Base-by-base conservation (phyloP, 2,797 vertebrate species). In the Falco peregrinus region DNA sequence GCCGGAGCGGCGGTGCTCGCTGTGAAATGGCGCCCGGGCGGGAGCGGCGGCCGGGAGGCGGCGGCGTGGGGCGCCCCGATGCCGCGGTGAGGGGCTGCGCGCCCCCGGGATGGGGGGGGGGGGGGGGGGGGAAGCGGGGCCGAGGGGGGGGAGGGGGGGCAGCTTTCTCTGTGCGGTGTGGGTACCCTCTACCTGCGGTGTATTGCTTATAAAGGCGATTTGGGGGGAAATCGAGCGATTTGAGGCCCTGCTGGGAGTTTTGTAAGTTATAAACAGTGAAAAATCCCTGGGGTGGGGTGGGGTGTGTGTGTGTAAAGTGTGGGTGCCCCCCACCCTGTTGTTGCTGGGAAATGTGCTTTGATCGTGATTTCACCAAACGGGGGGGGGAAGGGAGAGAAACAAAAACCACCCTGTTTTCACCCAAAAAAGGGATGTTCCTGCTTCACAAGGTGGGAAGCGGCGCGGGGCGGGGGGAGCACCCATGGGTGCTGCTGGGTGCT, bases 1-100 rank as follows among this genome's bases (percentile, higher is more conserved):
- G 9, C 51, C 26, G 7, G 11, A 31, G 48, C 48, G 5, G 45
- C 13, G 15, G 19, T 4, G 59, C 3, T 8, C 24, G 73, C 68
- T 80, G 74, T 53, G 93, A 95, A 95, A 95, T 95, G 93, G 93
- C 93, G 93, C 50, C 90, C 43, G 84, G 24, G 26, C 53, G 74
- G 79, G 79, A 77, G 29, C 24, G 61, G 74, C 69, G 2, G 61
- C 13, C 33, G 35, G 35, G 35, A 37, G 56, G 56, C 5, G 54
- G 35, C 9, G 60, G 50, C 56, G 25, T 33, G 54, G 67, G 56
- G 64, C 3, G 79, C 75, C 79, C 64, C 15, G 69, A 43, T 22
- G 25, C 24, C 28, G 33, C 35, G 28, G 14, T 5, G 65, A 37
- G 35, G 35, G 35, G 35, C 35, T 37, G 35, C 35, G 35, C 35